Evolutionary conservation across 1,140 invertebrate species (phyloP), one percentile per base, ranked within the genome.

Genomic region (Scylla paramamosain): DNA sequence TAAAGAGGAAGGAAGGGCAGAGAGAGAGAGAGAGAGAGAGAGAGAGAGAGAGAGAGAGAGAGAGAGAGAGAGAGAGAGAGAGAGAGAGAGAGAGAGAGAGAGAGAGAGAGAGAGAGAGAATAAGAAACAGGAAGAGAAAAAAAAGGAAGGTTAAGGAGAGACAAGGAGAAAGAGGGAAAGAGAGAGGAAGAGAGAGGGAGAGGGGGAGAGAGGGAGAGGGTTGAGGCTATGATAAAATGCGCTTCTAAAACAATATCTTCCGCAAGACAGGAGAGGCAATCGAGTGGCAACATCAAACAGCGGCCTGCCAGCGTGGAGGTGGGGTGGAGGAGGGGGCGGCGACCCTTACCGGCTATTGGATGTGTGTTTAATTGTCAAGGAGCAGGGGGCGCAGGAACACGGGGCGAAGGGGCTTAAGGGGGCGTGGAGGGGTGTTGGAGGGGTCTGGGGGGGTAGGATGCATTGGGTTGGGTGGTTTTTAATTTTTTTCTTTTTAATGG

Each of bases 191-290:
- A 67, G 48, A 28, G 59, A 39, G 59, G 20, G 16, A 14, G 16
- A 39, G 16, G 14, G 28, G 10, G 31, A 28, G 20, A 46, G 45
- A 12, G 52, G 29, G 67, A 46, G 31, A 16, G 84, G 52, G 39
- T 12, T 20, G 29, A 48, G 67, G 31, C 48, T 94, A 28, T 94
- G 93, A 94, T 91, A 94, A 94, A 94, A 94, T 91, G 93, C 59
- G 59, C 29, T 39, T 94, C 93, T 94, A 94, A 94, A 94, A 94
- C 93, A 94, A 94, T 91, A 94, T 94, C 93, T 94, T 94, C 88
- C 82, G 77, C 32, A 32, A 84, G 59, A 84, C 25, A 77, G 91
- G 46, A 48, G 88, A 32, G 6, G 88, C 93, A 94, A 94, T 94
- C 93, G 93, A 90, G 93, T 91, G 93, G 93, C 93, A 94, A 94